Evolutionary conservation across 2,113 vertebrate genomes (phyloP), one percentile per base, ranked within the genome.

Genomic region (Chloropsis cyanopogon): DNA sequence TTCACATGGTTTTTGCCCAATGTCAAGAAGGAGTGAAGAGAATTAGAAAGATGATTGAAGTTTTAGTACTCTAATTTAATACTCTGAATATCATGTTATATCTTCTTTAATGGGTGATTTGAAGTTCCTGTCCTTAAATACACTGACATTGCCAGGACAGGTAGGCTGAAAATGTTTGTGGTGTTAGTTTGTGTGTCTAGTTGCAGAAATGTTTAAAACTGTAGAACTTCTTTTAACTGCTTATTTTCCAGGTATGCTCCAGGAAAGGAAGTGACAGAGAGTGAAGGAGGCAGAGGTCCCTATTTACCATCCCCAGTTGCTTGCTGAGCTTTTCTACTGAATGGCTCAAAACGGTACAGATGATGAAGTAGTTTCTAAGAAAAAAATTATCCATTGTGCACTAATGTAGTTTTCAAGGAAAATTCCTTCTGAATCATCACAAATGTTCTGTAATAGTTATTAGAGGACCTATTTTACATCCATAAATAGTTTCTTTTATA

Each of bases 351-450:
- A 61, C 1, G 18, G 78, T 66, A 66, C 39, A 79, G 77, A 87
- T 88, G 64, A 93, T 83, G 56, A 96, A 94, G 61, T 77, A 66
- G 47, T 91, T 96, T 91, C 83, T 89, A 61, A 83, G 83, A 82
- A 87, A 85, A 95, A 73, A 85, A 59, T 41, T 10, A 86, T 85
- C 80, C 86, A 72, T 79, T 96, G 68, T 95, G 46, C 80, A 35
- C 28, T 68, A 87, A 87, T 73, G 35, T 81, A 68, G 60, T 94
- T 96, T 93, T 91, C 75, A 94, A 92, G 64, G 88, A 87, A 88
- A 95, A 84, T 92, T 21, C 83, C 70, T 91, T 77, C 59, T 71
- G 86, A 80, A 76, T 89, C 85, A 77, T 60, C 80, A 85, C 5
- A 54, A 90, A 75, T 31, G 56, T 71, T 66, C 76, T 10, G 8